These are phyloP conservation scores for Hoplias malabaricus DNA, from an alignment of 2,113 vertebrate genomes.

Conservation along the genomic window DNA sequence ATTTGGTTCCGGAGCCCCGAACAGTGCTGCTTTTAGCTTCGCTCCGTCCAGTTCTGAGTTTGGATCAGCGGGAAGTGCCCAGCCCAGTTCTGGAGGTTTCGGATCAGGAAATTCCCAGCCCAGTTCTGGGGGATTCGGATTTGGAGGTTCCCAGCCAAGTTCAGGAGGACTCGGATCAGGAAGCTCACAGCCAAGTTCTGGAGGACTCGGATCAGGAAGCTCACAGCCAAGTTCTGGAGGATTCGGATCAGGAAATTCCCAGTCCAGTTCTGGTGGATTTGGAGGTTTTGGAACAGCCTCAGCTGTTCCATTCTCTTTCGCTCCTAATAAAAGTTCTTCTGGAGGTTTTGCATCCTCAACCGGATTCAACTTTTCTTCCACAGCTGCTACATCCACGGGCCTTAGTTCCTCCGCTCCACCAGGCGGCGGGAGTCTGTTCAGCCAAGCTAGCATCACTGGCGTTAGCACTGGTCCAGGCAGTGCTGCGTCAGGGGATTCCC, in stretches of 20 bases:
- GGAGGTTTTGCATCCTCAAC: conserved; percentile 48
- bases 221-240: conserved; percentile 42
- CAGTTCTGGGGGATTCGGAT: conserved; percentile 39
- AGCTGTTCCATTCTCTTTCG: conserved; percentile 65
- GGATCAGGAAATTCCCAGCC: conserved; percentile 21
- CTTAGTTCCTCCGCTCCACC: conserved; percentile 35
- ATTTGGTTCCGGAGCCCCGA: conserved; percentile 65
- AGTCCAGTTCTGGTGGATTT: conserved; percentile 32
- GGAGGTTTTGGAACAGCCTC: conserved; percentile 43
- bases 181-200: conserved; percentile 46
- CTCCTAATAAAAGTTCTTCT: conserved; percentile 20
- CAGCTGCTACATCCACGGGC: conserved; percentile 37
- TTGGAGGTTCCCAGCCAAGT: conserved; percentile 49
- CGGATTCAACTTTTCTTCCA: conserved; percentile 59
- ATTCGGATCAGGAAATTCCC: conserved; percentile 54
- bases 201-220: conserved; percentile 35
- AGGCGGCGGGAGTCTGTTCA: conserved; percentile 50
- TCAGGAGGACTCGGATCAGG: conserved; percentile 46
- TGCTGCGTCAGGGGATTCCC: conserved; percentile 53
- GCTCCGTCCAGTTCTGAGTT: conserved; percentile 65
- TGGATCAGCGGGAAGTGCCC: conserved; percentile 40
- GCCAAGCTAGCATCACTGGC: background rate
- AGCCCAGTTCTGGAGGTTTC: conserved; percentile 31
- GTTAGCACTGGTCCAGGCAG: conserved; percentile 6
- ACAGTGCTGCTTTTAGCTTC: conserved; percentile 76